A percentile compares a stretch with the other conserved stretches of the same genome.
These are phyloP conservation scores for Platyrinchus mystaceus DNA, from an alignment of 2,797 vertebrate genomes.

Conservation along the genomic window DNA sequence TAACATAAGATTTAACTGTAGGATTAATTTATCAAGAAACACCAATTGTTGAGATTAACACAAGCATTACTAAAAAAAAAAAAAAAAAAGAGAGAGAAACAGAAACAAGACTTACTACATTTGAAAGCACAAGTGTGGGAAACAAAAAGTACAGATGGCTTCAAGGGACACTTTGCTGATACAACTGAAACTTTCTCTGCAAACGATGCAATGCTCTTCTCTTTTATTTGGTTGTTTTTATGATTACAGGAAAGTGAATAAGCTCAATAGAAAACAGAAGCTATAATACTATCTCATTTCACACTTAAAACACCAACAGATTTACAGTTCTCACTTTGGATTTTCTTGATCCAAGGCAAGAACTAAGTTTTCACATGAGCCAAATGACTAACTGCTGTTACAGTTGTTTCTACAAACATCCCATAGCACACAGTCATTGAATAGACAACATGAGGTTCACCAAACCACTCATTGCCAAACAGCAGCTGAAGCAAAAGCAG, in stretches of 20 bases:
- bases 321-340: not conserved
- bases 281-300: not conserved
- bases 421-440: fast-evolving
- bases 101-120: not conserved
- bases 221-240: not conserved
- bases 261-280: not conserved
- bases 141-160: not conserved
- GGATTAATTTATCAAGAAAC: constrained; percentile 22
- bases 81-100: too few species aligned
- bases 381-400: not conserved
- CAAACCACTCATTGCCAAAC: not conserved
- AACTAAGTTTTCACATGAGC: not conserved
- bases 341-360: not conserved
- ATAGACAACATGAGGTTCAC: not conserved
- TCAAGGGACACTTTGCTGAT: not conserved
- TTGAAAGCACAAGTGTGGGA: not conserved
- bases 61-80: not conserved
- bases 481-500: not conserved
- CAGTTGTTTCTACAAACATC: not conserved
- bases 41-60: not conserved
- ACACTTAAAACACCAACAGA: not conserved
- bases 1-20: constrained; percentile 12
- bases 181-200: not conserved
- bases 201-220: not conserved
- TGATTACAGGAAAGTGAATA: not conserved